Base-by-base conservation (phyloP, 2,797 vertebrate genomes). In the Tympanoctomys barrerae region DNA sequence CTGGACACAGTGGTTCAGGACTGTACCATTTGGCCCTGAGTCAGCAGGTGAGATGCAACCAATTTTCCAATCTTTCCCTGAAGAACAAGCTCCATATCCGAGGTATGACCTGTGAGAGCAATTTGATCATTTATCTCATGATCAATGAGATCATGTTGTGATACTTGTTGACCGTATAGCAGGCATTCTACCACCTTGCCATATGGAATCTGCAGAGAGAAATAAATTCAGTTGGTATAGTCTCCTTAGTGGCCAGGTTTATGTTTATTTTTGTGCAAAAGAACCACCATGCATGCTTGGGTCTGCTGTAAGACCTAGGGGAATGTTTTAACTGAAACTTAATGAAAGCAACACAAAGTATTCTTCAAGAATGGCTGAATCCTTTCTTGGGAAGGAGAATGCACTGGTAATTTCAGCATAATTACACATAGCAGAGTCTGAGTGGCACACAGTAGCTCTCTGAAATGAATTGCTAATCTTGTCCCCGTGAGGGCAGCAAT, bases 281-380 rank as follows among this genome's bases (percentile, higher is more conserved):
- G 64, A 80, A 21, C 62, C 33, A 13, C 52, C 42, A 26, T 39
- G 57, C 39, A 9, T 66, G 2, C 59, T 52, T 28, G 39, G 28
- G 52, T 87, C 73, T 46, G 5, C 31, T 36, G 8, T 14, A 12
- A 46, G 49, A 80, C 52, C 77, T 70, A 64, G 33, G 83, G 36
- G 82, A 42, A 31, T 81, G 70, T 66, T 89, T 90, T 62, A 21
- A 22, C 42, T 14, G 81, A 75, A 79, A 68, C 57, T 79, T 73
- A 62, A 89, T 80, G 33, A 91, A 96, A 64, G 80, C 62, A 54
- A 46, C 92, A 86, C 68, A 73, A 84, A 96, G 88, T 83, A 75
- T 87, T 70, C 80, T 93, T 94, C 36, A 64, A 87, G 77, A 87
- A 80, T 42, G 81, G 70, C 59, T 36, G 92, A 80, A 52, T 70